Base-by-base conservation (phyloP, 2,888 invertebrate genomes). In the Pristionchus exspectatus region DNA sequence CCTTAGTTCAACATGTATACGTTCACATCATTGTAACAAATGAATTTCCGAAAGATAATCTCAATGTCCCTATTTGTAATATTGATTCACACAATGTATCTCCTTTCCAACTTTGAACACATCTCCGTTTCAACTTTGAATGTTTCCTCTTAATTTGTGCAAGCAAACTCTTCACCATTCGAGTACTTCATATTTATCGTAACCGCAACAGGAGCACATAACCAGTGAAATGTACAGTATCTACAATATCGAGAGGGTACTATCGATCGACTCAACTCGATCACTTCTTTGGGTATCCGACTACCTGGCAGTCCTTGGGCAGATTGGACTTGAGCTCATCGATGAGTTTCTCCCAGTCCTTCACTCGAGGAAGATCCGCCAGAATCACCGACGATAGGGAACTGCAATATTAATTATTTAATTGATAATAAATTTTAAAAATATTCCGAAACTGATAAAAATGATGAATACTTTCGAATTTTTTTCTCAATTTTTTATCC, bases 361-460 rank as follows among this genome's bases (percentile, higher is more conserved):
- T 85, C 33, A 85, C 85, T 54, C 85, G 85, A 33, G 85, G 63
- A n/a, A 85, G 63, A 33, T 85, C 63, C 16, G 59, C 1, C 14
- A 85, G 59, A 50, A 85, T 85, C 33, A 85, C 63, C 4, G 85
- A 85, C 14, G 63, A 63, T 3, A 50, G 44, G 4, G 59, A 63
- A 10, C 85, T 38, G 38, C 38, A 38, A 38, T 5, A 38, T 38
- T 38, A 3, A 38, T 38, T 38, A 38, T n/a, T n/a, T n/a, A n/a
- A n/a, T n/a, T n/a, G n/a, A n/a, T n/a, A n/a, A n/a, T n/a, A n/a
- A n/a, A n/a, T n/a, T n/a, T n/a, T n/a, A n/a, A n/a, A n/a, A n/a
- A n/a, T n/a, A n/a, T n/a, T n/a, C n/a, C n/a, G n/a, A n/a, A n/a
- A n/a, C n/a, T n/a, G n/a, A n/a, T n/a, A n/a, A n/a, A n/a, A n/a